phyloP scores from a whole-genome alignment of 2,113 vertebrate genomes.

The Tachysurus fulvidraco region DNA sequence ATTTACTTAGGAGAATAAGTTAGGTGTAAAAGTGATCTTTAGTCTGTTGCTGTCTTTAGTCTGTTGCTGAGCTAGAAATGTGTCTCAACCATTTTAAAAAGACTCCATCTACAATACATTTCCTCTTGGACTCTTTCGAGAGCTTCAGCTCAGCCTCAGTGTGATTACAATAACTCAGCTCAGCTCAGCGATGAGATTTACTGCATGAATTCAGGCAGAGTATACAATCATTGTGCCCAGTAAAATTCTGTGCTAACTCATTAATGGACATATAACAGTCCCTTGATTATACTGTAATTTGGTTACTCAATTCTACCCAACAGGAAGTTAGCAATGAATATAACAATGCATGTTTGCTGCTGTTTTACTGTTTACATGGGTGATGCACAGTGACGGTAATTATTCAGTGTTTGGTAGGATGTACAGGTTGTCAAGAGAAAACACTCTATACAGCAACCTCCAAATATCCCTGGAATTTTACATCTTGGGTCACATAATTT shows the following conservation, averaged over 20 bases:
- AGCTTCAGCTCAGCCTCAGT: background rate
- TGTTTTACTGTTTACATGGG: conserved; percentile 17
- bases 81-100: background rate
- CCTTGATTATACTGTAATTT: conserved; percentile 29
- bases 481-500: background rate
- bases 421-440: conserved; percentile 14
- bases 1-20: too few relatives aligned
- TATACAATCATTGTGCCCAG: background rate
- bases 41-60: background rate
- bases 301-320: conserved; percentile 3
- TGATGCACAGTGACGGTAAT: background rate
- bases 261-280: conserved; percentile 28
- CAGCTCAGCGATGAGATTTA: conserved; percentile 5
- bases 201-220: background rate
- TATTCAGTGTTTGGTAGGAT: background rate
- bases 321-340: conserved; percentile 12
- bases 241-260: conserved; percentile 27
- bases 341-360: background rate
- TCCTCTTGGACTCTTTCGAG: background rate
- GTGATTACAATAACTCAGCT: conserved; percentile 5
- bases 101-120: background rate
- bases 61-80: background rate
- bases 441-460: background rate
- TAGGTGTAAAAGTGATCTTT: too few relatives aligned
- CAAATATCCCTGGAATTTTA: background rate